A percentile compares a stretch with the other conserved stretches of the same genome.
phyloP scores from a whole-genome alignment of 30 jellyfish, hydroid and myxozoan genomes.

The Aurelia aurita region DNA sequence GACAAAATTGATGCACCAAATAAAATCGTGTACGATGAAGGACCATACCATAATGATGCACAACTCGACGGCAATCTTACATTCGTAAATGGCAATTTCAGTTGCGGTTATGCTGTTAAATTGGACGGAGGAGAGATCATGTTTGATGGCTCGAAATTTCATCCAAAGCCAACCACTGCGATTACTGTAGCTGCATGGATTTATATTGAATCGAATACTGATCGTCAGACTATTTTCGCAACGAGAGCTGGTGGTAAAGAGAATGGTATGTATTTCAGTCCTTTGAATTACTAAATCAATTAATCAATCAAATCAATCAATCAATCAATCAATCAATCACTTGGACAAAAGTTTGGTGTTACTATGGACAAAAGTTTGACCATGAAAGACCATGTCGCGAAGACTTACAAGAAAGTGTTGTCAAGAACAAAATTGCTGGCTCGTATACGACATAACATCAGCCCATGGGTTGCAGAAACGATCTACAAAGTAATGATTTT shows the following conservation, averaged over 20 bases:
- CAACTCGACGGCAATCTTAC: conserved; percentile 72
- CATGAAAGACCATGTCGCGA: too few species aligned
- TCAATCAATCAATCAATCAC: too few species aligned
- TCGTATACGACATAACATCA: too few species aligned
- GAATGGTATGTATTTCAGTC: conserved; percentile 25
- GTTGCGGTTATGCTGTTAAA: conserved; percentile 87
- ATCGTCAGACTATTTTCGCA: conserved; percentile 80
- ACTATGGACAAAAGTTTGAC: too few species aligned
- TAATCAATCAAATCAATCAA: too few species aligned
- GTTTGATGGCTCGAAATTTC: conserved; percentile 79
- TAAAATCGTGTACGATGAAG: conserved; percentile 86
- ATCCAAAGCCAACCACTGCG: conserved; percentile 81
- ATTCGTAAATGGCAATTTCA: conserved; percentile 82
- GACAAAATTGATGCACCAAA: conserved; percentile 80
- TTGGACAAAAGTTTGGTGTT: too few species aligned
- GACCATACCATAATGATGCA: conserved; percentile 93
- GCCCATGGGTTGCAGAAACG: too few species aligned
- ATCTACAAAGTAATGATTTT: too few species aligned
- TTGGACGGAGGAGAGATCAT: conserved; percentile 84
- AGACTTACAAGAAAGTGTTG: too few species aligned
- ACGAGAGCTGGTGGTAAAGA: conserved; percentile 66
- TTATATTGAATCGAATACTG: conserved; percentile 61
- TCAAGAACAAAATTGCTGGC: too few species aligned
- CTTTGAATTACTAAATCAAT: too few species aligned
- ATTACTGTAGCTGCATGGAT: conserved; percentile 95